A percentile compares a stretch with the other conserved stretches of the same genome.
Evolutionary conservation across 1,140 invertebrate species (phyloP).

Genomic region (Ridgeia piscesae): DNA sequence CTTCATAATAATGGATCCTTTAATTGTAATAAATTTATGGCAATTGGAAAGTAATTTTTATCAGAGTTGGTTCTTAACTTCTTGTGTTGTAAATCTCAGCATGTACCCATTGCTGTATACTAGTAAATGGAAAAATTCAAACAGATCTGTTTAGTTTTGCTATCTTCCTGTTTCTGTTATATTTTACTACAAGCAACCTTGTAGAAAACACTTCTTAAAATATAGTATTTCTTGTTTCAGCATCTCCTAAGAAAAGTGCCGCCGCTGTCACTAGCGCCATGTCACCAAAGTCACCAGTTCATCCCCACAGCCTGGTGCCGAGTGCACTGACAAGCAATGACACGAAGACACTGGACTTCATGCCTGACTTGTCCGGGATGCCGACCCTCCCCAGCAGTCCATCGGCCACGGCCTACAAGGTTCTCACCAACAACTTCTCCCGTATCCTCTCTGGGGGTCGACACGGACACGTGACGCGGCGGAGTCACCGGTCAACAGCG

Average conservation of each 20-base stretch:
- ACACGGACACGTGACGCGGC: background rate
- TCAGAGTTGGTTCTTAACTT: no score
- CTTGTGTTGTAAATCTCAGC: no score
- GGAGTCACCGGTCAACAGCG: background rate
- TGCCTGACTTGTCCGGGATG: constrained; percentile 1
- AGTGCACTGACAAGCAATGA: constrained; percentile 5
- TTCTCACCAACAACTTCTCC: constrained; percentile 45
- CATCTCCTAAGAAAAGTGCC: background rate
- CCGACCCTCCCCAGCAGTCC: constrained; percentile 39
- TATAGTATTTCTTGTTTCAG: background rate
- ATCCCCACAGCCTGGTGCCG: background rate
- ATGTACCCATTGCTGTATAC: no score
- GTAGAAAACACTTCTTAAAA: background rate
- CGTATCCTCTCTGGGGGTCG: background rate
- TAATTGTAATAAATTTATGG: no score
- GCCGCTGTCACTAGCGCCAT: background rate
- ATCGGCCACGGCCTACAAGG: constrained; percentile 46
- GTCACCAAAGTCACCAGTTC: background rate
- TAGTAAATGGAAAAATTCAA: background rate
- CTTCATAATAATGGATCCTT: no score
- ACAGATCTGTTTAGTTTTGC: background rate
- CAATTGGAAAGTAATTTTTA: no score
- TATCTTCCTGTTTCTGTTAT: background rate
- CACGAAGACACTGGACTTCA: constrained; percentile 1
- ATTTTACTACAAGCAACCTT: background rate